Conservation (phyloP, 2,888 invertebrate species). For the Minunthozetes semirufus region DNA sequence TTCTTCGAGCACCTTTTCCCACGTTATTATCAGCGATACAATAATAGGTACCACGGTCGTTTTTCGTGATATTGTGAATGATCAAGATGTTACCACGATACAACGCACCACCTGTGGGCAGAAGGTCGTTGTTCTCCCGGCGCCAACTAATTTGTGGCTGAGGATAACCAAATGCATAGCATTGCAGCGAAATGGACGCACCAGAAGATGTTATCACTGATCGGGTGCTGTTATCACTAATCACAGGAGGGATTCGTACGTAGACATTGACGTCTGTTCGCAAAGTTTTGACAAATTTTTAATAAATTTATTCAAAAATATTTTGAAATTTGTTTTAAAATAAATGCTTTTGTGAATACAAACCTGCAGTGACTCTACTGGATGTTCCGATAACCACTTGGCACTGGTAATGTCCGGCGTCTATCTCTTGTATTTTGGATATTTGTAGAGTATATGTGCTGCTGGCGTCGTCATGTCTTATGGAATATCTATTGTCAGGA, state of each 20-base stretch:
- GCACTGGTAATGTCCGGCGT: slow-evolving; percentile 78
- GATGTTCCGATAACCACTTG: slow-evolving; percentile 72
- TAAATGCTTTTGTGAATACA: neutral
- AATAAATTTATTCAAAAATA: neutral
- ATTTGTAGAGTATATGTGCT: slow-evolving; percentile 43
- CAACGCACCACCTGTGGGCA: slow-evolving; percentile 62
- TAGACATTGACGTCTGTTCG: slow-evolving; percentile 65
- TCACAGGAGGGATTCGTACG: slow-evolving; percentile 77
- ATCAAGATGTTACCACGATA: slow-evolving; percentile 67
- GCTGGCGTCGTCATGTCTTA: slow-evolving; percentile 40
- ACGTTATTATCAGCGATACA: slow-evolving; percentile 62
- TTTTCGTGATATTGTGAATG: slow-evolving; percentile 63
- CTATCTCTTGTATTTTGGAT: slow-evolving; percentile 79
- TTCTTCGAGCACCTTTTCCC: slow-evolving; percentile 58
- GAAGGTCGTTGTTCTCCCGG: slow-evolving; percentile 81
- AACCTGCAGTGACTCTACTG: slow-evolving; percentile 65
- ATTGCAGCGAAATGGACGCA: slow-evolving; percentile 57
- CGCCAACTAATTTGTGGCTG: slow-evolving; percentile 77
- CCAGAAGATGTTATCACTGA: slow-evolving; percentile 56
- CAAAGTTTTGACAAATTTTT: neutral
- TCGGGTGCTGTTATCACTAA: slow-evolving; percentile 84
- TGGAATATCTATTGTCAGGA: slow-evolving; percentile 42
- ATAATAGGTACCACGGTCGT: slow-evolving; percentile 86
- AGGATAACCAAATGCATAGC: slow-evolving; percentile 81
- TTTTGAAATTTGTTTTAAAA: neutral